A percentile compares a stretch with the other conserved stretches of the same genome.
Conservation (phyloP, 2,113 vertebrate genomes). For the Sardina pilchardus region DNA sequence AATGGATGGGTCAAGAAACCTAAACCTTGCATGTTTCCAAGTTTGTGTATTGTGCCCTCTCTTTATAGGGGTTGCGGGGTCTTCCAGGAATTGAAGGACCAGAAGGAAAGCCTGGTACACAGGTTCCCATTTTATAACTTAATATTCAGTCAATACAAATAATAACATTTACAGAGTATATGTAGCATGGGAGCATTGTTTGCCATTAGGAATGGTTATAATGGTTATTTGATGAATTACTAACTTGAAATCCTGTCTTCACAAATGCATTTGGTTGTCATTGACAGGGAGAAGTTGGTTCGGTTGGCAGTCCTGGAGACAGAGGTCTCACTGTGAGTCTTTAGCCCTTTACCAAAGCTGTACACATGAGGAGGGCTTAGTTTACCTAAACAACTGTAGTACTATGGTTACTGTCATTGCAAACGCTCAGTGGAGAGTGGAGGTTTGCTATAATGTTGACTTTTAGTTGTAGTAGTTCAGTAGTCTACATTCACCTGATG, state of each 20-base stretch:
- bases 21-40: not conserved
- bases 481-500: not conserved
- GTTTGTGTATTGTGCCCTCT: slow-evolving; percentile 6
- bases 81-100: slow-evolving; percentile 65
- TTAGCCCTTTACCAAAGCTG: not conserved
- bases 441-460: not conserved
- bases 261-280: slow-evolving; percentile 24
- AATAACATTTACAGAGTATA: not conserved
- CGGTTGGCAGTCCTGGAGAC: slow-evolving; percentile 58
- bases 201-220: not conserved
- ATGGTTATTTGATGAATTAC: not conserved
- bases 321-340: slow-evolving; percentile 72
- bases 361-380: not conserved
- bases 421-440: not conserved
- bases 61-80: slow-evolving; percentile 71
- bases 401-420: not conserved
- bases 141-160: slow-evolving; percentile 32
- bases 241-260: not conserved
- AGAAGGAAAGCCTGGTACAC: slow-evolving; percentile 76
- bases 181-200: not conserved
- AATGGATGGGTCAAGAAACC: not conserved
- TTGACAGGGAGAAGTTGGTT: slow-evolving; percentile 68
- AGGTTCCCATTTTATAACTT: slow-evolving; percentile 73
- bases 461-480: not conserved
- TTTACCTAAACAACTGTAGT: not conserved